Evolutionary conservation across 23 tunicate genomes (phyloP).

Genomic region (Clavelina lepadiformis): DNA sequence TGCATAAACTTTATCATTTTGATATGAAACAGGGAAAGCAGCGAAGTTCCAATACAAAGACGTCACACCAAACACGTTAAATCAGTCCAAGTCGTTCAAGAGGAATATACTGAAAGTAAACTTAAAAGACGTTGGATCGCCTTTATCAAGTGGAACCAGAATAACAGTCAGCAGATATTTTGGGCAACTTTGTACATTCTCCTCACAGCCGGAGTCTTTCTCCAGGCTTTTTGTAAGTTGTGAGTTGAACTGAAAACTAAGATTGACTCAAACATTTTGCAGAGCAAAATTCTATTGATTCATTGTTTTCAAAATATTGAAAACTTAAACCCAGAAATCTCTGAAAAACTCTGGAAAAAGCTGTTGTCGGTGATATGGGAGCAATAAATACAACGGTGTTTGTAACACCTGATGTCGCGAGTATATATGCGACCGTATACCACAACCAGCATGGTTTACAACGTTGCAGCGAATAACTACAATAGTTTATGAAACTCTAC

Average conservation of each 20-base stretch:
- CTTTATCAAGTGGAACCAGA: slow-evolving; percentile 18
- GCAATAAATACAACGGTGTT: too few relatives aligned
- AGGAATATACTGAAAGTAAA: slow-evolving; percentile 8
- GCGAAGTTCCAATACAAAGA: neutral
- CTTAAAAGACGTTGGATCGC: slow-evolving; percentile 7
- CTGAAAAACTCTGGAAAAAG: too few relatives aligned
- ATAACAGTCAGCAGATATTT: slow-evolving; percentile 41
- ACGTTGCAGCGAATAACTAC: neutral
- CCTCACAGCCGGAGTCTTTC: slow-evolving; percentile 42
- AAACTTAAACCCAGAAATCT: too few relatives aligned
- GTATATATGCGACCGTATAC: too few relatives aligned
- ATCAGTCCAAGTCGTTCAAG: slow-evolving; percentile 4
- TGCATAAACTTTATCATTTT: too few relatives aligned
- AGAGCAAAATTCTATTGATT: neutral
- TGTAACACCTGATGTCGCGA: too few relatives aligned
- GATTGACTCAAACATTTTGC: neutral
- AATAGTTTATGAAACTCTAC: neutral
- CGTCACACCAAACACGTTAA: slow-evolving; percentile 26
- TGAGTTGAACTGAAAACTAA: neutral
- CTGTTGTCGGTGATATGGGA: too few relatives aligned
- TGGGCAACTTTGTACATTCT: slow-evolving; percentile 18
- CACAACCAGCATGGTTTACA: too few relatives aligned
- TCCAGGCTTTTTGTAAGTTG: slow-evolving; percentile 43
- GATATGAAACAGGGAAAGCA: too few relatives aligned
- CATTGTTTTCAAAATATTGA: neutral